Conservation (phyloP, 2,797 vertebrate genomes). For the Peromyscus melanophrys region DNA sequence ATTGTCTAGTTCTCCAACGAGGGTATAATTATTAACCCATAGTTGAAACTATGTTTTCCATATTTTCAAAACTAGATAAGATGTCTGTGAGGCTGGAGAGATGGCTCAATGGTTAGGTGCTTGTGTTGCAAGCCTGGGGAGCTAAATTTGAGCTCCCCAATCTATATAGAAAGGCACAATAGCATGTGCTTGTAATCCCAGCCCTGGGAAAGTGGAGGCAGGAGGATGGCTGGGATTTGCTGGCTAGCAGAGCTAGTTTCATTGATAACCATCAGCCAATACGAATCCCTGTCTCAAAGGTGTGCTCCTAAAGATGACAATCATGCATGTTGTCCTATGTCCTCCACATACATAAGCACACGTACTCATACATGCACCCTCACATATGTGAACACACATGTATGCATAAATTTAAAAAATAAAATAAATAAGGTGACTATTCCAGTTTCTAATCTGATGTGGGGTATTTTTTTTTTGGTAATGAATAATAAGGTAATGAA, state of each 20-base stretch:
- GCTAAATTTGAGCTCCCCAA: neutral
- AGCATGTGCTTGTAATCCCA: neutral
- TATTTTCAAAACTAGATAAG: conserved; percentile 59
- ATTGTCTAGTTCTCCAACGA: conserved; percentile 32
- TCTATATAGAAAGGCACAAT: neutral
- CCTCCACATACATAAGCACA: neutral
- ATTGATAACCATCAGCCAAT: no score
- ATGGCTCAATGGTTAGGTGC: neutral
- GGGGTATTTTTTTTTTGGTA: neutral
- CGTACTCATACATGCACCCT: neutral
- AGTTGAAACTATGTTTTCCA: neutral
- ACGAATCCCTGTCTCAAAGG: neutral
- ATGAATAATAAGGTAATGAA: conserved; percentile 48
- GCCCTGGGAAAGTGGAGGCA: neutral
- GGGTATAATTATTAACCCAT: conserved; percentile 57
- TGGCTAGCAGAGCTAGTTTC: neutral
- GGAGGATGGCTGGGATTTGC: neutral
- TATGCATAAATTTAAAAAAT: neutral
- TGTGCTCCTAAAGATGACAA: neutral
- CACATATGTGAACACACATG: neutral
- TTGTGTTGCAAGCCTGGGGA: neutral
- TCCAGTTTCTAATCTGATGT: conserved; percentile 43
- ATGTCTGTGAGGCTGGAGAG: neutral
- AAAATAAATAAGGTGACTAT: neutral
- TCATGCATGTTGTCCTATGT: neutral